A percentile compares a stretch with the other conserved stretches of the same genome.
These are phyloP conservation scores for Spinibarbus caldwelli DNA, from an alignment of 2,797 vertebrate species.

Conservation along the genomic window DNA sequence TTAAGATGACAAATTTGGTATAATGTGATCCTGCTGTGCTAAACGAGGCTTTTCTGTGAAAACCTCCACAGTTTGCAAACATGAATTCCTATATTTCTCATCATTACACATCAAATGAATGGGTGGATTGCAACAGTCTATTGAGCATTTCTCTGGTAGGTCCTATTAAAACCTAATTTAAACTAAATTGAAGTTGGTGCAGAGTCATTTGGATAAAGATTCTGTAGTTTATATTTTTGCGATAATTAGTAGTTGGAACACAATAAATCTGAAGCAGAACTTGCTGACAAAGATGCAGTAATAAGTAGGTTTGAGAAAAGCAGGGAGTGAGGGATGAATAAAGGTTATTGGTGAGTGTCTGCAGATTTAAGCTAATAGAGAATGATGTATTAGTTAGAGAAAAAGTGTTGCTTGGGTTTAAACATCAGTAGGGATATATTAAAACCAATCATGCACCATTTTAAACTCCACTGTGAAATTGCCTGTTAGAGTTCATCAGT, in stretches of 20 bases:
- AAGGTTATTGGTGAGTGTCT: background rate
- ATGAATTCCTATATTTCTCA: background rate
- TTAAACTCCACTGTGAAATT: too few relatives aligned
- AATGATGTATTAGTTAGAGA: background rate
- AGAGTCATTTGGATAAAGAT: background rate
- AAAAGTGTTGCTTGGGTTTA: background rate
- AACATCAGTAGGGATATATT: background rate
- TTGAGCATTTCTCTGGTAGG: background rate
- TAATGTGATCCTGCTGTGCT: conserved; percentile 10
- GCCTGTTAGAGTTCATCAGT: background rate
- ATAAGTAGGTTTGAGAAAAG: background rate
- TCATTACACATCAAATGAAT: background rate
- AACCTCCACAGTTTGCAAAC: too few relatives aligned
- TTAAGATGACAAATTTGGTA: background rate
- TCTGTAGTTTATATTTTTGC: background rate
- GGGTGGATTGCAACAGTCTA: background rate
- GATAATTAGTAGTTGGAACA: background rate
- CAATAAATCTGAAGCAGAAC: background rate
- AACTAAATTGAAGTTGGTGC: background rate
- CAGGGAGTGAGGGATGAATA: background rate
- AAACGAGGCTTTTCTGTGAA: too few relatives aligned
- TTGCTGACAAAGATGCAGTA: background rate
- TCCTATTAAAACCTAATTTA: conserved; percentile 1
- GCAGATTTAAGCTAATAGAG: background rate
- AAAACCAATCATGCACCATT: too few relatives aligned